phyloP scores from a whole-genome alignment of 2,888 invertebrate species.

The Operophtera brumata region DNA sequence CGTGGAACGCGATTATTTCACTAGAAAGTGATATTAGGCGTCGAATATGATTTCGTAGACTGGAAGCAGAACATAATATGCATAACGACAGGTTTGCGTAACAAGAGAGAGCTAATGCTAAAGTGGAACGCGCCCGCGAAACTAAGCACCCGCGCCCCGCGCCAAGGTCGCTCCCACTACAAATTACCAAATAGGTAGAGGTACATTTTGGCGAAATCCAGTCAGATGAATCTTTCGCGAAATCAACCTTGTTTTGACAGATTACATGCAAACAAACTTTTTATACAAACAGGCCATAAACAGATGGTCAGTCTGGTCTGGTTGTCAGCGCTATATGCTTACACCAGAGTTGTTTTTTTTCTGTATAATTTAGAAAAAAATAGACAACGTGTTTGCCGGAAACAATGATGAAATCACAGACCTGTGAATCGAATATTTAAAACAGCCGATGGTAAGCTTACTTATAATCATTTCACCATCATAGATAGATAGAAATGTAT shows the following conservation, averaged over 20 bases:
- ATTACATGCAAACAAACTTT: background rate
- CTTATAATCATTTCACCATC: no score
- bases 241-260: conserved; percentile 4
- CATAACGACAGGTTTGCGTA: conserved; percentile 79
- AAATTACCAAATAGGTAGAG: conserved; percentile 26
- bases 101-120: conserved; percentile 75
- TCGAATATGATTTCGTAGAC: conserved; percentile 64
- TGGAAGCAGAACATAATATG: conserved; percentile 73
- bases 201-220: conserved; percentile 20
- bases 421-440: no score
- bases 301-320: no score
- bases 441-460: no score
- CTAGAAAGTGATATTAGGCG: conserved; percentile 68
- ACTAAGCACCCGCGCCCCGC: conserved; percentile 61
- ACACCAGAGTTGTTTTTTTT: no score
- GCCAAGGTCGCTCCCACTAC: conserved; percentile 59
- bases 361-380: no score
- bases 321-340: no score
- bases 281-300: no score
- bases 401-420: no score
- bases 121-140: conserved; percentile 76
- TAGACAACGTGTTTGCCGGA: no score
- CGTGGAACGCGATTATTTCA: conserved; percentile 50
- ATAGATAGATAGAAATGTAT: no score
- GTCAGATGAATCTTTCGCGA: conserved; percentile 8